Conservation (phyloP, 2,797 vertebrate species). For the Molossus alvarezi region DNA sequence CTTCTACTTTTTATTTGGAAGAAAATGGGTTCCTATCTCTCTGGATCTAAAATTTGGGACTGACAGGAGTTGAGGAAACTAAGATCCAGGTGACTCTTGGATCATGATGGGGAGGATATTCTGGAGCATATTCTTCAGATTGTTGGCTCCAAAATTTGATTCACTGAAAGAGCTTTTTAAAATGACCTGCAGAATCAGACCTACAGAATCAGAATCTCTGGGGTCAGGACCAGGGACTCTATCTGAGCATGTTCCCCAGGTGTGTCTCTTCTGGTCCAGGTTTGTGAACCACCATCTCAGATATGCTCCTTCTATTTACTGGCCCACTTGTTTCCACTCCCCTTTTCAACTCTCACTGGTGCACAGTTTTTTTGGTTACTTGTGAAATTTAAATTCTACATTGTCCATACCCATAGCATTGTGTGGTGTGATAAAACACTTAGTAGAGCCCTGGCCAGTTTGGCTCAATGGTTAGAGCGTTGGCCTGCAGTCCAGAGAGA, state of each 20-base stretch:
- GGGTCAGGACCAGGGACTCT: background rate
- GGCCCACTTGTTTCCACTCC: background rate
- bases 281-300: background rate
- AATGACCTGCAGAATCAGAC: background rate
- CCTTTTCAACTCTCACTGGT: background rate
- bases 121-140: background rate
- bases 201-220: background rate
- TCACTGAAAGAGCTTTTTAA: background rate
- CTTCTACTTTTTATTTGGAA: conserved; percentile 45
- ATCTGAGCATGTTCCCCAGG: background rate
- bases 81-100: background rate
- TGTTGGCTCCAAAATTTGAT: background rate
- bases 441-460: background rate
- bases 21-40: background rate
- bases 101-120: background rate
- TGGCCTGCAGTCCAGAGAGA: too few relatives aligned
- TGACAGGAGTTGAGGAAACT: background rate
- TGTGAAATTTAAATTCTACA: conserved; percentile 37
- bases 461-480: too few relatives aligned
- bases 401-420: background rate
- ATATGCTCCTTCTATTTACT: background rate
- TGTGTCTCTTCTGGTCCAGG: background rate
- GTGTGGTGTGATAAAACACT: background rate
- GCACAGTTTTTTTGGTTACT: background rate
- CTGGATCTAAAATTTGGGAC: background rate